Base-by-base conservation (phyloP, 2,888 invertebrate genomes). In the Oasisia sp. region DNA sequence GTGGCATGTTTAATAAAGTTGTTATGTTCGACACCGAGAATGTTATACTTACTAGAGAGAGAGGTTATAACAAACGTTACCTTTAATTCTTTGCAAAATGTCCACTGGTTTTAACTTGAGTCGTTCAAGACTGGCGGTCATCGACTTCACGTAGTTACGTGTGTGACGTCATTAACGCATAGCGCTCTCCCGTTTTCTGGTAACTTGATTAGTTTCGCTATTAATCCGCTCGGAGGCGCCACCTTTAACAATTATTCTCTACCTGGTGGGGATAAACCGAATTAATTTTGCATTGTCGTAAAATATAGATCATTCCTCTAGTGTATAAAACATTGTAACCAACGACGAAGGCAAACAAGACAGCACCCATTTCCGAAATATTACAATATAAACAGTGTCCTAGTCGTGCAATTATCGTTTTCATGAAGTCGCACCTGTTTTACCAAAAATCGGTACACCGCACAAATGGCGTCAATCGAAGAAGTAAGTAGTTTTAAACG, bases 401-500 rank as follows among this genome's bases (percentile, higher is more conserved):
- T 19, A 74, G 27, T 27, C n/a, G 0, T 27, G 27, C 74, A 74
- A 74, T 27, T 27, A 74, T 50, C 27, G 74, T 74, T n/a, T 74
- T 74, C 27, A 3, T 74, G 27, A 74, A 74, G 74, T 74, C 74
- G 74, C 74, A 74, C 74, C 27, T 74, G 74, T 74, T 74, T 74
- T 27, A n/a, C 74, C 74, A 74, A 14, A 74, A 74, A 74, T 19
- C 27, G 74, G 19, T 7, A 27, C 74, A 74, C 27, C 74, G 74
- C 74, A 74, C 74, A 74, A 74, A 74, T 74, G 74, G 74, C 74
- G 74, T 74, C 74, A 74, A 74, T 74, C 74, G 74, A 74, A 74
- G 74, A 74, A 74, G 74, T 74, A 74, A 74, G 74, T 74, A 27
- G 27, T 74, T 74, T 74, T 19, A 74, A 74, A 74, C 27, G 74